phyloP scores from a whole-genome alignment of 2,797 vertebrate species.

The Staurois parvus region DNA sequence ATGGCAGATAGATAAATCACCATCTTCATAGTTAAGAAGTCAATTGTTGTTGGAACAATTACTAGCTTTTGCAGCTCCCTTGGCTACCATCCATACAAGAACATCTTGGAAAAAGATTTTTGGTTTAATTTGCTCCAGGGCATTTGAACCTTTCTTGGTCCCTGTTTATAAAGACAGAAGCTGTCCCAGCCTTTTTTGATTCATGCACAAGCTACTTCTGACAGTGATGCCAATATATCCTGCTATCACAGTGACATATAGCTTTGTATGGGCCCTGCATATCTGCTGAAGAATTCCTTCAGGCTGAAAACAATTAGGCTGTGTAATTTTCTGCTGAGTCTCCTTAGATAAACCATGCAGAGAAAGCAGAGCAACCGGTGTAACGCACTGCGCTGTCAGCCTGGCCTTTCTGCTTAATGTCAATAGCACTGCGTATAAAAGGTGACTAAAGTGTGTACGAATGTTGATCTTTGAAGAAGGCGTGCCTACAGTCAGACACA shows the following conservation, averaged over 20 bases:
- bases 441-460: slow-evolving; percentile 83
- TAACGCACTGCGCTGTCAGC: slow-evolving; percentile 77
- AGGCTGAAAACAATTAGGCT: slow-evolving; percentile 80
- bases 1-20: too few relatives aligned
- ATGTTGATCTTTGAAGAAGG: slow-evolving; percentile 83
- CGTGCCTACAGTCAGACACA: slow-evolving; percentile 83
- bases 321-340: slow-evolving; percentile 73
- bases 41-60: too few relatives aligned
- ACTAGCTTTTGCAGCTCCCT: too few relatives aligned
- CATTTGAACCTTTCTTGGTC: too few relatives aligned
- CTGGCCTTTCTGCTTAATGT: slow-evolving; percentile 80
- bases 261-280: slow-evolving; percentile 42
- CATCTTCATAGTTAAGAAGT: too few relatives aligned
- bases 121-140: too few relatives aligned
- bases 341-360: slow-evolving; percentile 74
- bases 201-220: neutral
- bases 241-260: slow-evolving; percentile 8
- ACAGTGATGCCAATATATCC: neutral
- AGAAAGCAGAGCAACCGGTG: slow-evolving; percentile 70
- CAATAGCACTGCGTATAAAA: slow-evolving; percentile 82
- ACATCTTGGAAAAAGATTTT: too few relatives aligned
- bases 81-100: too few relatives aligned
- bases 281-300: slow-evolving; percentile 70
- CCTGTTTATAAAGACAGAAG: neutral
- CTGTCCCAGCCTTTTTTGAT: neutral